Evolutionary conservation across 2,797 vertebrate species (phyloP).

Genomic region (Sebastes jordani): DNA sequence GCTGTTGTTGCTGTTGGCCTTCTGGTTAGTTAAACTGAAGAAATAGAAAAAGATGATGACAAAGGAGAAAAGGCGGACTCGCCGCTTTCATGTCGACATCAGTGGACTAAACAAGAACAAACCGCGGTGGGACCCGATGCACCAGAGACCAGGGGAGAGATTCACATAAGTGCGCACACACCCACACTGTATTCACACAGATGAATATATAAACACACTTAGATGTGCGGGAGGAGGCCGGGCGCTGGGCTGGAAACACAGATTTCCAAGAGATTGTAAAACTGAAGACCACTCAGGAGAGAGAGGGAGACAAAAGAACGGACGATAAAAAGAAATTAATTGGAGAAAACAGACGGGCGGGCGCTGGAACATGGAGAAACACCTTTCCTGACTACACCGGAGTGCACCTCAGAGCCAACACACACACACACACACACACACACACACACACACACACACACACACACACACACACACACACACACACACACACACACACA

Average conservation of each 20-base stretch:
- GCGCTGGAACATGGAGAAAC: conserved; percentile 43
- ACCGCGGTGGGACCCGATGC: conserved; percentile 3
- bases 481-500: background rate
- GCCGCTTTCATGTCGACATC: conserved; percentile 48
- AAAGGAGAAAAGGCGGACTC: background rate
- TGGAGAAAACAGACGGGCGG: conserved; percentile 47
- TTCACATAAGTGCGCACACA: background rate
- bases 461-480: conserved; percentile 1
- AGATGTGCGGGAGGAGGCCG: conserved; percentile 33
- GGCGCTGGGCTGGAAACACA: conserved; percentile 51
- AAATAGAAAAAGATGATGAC: background rate
- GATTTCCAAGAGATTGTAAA: conserved; percentile 63
- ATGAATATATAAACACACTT: conserved; percentile 21
- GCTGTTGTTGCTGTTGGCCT: conserved; percentile 23
- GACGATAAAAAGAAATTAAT: conserved; percentile 27
- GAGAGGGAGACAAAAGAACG: background rate
- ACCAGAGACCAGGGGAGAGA: conserved; percentile 14
- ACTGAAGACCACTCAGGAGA: conserved; percentile 34
- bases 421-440: background rate
- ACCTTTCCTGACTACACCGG: conserved; percentile 25
- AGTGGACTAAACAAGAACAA: conserved; percentile 34
- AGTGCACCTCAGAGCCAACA: conserved; percentile 6
- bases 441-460: background rate
- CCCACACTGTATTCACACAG: background rate
- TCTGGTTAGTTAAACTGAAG: conserved; percentile 24